Evolutionary conservation across 2,888 invertebrate genomes (phyloP), one percentile per base, ranked within the genome.

Genomic region (Archips xylosteana): DNA sequence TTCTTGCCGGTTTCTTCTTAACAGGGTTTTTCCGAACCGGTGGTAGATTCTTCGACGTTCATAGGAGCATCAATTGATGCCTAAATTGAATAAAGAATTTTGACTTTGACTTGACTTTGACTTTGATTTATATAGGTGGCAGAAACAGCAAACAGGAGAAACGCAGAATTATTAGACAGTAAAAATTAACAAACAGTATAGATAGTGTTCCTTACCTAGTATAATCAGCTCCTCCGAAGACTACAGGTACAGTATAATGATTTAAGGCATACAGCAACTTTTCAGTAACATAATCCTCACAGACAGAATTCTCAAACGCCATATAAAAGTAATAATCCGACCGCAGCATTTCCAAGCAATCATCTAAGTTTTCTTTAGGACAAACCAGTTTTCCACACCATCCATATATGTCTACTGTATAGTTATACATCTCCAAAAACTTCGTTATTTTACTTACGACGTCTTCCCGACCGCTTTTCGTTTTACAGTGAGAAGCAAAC

Each of bases 181-280:
- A 23, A 23, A 23, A 23, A 54, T 23, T 23, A 32, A 12, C 12
- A 42, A 63, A 15, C 1, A 3, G 45, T 23, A n/a, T 2, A 15
- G n/a, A 45, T 15, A 3, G 23, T 12, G 13, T 32, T 15, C 8
- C 75, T 78, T 81, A 92, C 92, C 92, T 88, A 1, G 86, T 87
- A 87, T 97, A 97, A 87, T 97, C 95, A 34, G 95, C 95, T n/a
- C 95, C 96, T 2, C 97, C 96, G 89, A 95, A 96, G 8, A 96
- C 96, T 45, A 97, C 94, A 0, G 97, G 97, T 23, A 97, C 92
- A 2, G 96, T 90, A 80, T 95, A 94, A 87, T 96, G 95, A 77
- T 95, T 94, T 65, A 95, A 81, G 2, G 95, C 85, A 78, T 90
- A 83, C 75, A 92, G 75, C 65, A 92, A 61, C 66, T 89, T 89